Base-by-base conservation (phyloP, 2,888 invertebrate species). In the Trichogramma evanescens region DNA sequence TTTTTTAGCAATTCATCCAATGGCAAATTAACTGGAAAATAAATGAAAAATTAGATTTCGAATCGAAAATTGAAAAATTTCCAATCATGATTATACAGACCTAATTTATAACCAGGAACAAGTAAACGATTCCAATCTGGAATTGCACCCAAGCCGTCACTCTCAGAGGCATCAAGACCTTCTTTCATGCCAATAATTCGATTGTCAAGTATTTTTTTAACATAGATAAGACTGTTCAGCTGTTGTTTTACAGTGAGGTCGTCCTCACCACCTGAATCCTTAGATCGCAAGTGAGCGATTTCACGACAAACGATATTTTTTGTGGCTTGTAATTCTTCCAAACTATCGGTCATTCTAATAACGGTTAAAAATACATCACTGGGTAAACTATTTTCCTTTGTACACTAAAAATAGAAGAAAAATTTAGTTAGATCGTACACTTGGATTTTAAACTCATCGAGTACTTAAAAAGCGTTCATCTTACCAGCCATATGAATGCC, bases 351-450 rank as follows among this genome's bases (percentile, higher is more conserved):
- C 67, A 87, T 85, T 70, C 91, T 84, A 68, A 95, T 83, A 58
- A 91, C 89, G 68, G 88, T 86, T 70, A 95, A 80, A 78, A 95
- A 95, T 70, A 89, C 84, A 69, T 96, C 95, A 67, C 89, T 89
- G 43, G 89, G 88, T 67, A 93, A 82, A 61, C 85, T 85, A 63
- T 82, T 79, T 65, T 93, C 91, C 67, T 88, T 86, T 73, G 86
- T 83, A 75, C 92, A 91, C 93, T 94, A 78, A 66, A 83, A 82
- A 62, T 65, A 67, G 55, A 51, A 53, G 57, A 63, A 13, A 49
- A 40, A n/a, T 10, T 6, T 42, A 49, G 6, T 39, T 13, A n/a
- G 13, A 13, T 13, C 13, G 13, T 13, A 13, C 13, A 13, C 13
- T 13, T 8, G n/a, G 51, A 59, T 48, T 0, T 52, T 56, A 39